phyloP scores from a whole-genome alignment of 2,888 invertebrate species.

The Deilephila elpenor region DNA sequence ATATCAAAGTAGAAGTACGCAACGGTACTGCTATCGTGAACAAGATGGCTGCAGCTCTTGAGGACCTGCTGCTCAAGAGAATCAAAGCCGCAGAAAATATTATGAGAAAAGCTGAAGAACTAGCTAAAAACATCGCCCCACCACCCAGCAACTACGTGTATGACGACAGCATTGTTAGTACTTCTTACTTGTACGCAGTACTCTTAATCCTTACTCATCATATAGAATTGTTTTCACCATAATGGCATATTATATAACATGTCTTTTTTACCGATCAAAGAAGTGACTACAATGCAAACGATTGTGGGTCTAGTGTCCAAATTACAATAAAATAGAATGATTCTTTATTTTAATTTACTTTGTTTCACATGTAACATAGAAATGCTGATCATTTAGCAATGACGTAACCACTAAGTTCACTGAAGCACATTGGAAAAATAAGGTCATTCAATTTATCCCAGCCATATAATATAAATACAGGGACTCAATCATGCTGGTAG shows the following conservation, averaged over 20 bases:
- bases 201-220: not conserved
- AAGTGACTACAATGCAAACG: too few species aligned
- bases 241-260: not conserved
- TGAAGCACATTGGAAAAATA: not conserved
- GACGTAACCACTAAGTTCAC: not conserved
- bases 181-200: not conserved
- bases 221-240: not conserved
- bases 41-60: conserved; percentile 62
- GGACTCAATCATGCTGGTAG: too few species aligned
- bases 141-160: conserved; percentile 59
- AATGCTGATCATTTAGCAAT: too few species aligned
- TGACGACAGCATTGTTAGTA: conserved; percentile 70
- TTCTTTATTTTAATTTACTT: not conserved
- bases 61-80: conserved; percentile 61
- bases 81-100: conserved; percentile 69
- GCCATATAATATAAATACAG: too few species aligned
- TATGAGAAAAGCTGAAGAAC: conserved; percentile 68
- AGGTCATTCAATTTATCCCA: not conserved
- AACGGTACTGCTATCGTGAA: conserved; percentile 69
- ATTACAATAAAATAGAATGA: not conserved
- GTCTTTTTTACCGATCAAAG: not conserved
- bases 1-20: conserved; percentile 61
- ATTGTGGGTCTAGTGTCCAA: too few species aligned
- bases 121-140: conserved; percentile 50
- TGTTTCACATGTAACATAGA: not conserved